Evolutionary conservation across 1,140 invertebrate species (phyloP).

Genomic region (Zelostemma sp.): DNA sequence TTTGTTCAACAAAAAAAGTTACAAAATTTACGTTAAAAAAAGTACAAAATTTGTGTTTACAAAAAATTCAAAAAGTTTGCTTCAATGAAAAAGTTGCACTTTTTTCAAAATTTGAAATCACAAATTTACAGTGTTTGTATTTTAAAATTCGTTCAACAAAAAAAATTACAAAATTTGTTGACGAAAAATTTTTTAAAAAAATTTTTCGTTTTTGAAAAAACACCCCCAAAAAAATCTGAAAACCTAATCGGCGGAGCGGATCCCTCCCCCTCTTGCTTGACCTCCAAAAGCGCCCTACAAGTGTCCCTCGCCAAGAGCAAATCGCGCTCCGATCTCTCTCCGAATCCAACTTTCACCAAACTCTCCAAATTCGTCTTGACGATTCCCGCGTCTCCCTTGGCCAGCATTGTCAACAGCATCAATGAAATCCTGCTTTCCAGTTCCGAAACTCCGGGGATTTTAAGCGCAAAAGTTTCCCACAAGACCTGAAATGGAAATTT

Average conservation of each 20-base stretch:
- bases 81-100: too few relatives aligned
- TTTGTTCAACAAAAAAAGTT: constrained; percentile 4
- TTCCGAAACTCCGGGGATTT: constrained; percentile 77
- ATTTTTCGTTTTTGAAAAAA: too few relatives aligned
- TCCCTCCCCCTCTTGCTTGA: constrained; percentile 57
- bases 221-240: too few relatives aligned
- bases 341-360: constrained; percentile 73
- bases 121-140: too few relatives aligned
- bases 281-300: constrained; percentile 73
- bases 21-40: too few relatives aligned
- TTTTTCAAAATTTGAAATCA: too few relatives aligned
- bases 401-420: constrained; percentile 81
- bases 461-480: constrained; percentile 86
- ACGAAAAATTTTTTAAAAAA: background rate
- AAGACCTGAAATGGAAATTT: constrained; percentile 74
- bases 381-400: constrained; percentile 71
- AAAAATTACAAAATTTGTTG: too few relatives aligned
- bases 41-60: too few relatives aligned
- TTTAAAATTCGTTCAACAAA: too few relatives aligned
- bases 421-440: constrained; percentile 79
- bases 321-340: constrained; percentile 69
- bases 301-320: constrained; percentile 73
- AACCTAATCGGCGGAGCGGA: constrained; percentile 52
- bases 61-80: too few relatives aligned
- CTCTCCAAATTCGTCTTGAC: constrained; percentile 74